Percentiles rank a stretch among this genome's conserved stretches.
Conservation (phyloP, 1,140 invertebrate species). For the Zophobas morio region DNA sequence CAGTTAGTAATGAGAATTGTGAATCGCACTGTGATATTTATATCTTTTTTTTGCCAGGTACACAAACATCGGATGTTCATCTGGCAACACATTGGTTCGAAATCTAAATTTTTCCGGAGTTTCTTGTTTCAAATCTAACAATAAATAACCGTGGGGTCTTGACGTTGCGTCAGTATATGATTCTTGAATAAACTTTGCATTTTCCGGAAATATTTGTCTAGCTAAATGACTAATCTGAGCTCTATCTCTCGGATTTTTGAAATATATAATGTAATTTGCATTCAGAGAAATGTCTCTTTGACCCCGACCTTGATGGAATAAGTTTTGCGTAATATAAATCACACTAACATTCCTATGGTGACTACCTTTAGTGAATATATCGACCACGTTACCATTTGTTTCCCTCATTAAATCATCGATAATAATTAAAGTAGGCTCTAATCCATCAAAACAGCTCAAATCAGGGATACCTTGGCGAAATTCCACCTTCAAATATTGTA, state of each 20-base stretch:
- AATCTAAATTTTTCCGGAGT: too few species aligned
- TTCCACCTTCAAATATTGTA: slow-evolving; percentile 48
- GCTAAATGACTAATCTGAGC: slow-evolving; percentile 65
- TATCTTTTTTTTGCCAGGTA: slow-evolving; percentile 35
- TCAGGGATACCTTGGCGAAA: slow-evolving; percentile 60
- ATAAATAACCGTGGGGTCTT: too few species aligned
- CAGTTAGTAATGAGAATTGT: too few species aligned
- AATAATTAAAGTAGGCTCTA: slow-evolving; percentile 58
- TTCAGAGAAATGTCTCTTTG: slow-evolving; percentile 66
- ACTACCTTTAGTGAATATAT: slow-evolving; percentile 48
- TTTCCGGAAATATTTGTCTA: slow-evolving; percentile 63
- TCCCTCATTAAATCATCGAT: slow-evolving; percentile 44
- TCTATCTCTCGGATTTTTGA: slow-evolving; percentile 67
- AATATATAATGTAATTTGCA: slow-evolving; percentile 65
- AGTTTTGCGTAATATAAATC: slow-evolving; percentile 63
- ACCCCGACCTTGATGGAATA: slow-evolving; percentile 51
- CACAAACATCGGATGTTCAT: slow-evolving; percentile 59
- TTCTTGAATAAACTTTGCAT: slow-evolving; percentile 65
- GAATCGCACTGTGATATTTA: too few species aligned
- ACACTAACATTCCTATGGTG: slow-evolving; percentile 29
- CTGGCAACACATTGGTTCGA: too few species aligned
- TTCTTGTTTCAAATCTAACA: too few species aligned
- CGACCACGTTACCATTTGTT: slow-evolving; percentile 25
- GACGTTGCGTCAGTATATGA: slow-evolving; percentile 64
- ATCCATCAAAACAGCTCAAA: slow-evolving; percentile 60